Percentiles rank a stretch among this genome's conserved stretches.
phyloP scores from a whole-genome alignment of 2,888 invertebrate genomes.

The Ochropacha duplaris region DNA sequence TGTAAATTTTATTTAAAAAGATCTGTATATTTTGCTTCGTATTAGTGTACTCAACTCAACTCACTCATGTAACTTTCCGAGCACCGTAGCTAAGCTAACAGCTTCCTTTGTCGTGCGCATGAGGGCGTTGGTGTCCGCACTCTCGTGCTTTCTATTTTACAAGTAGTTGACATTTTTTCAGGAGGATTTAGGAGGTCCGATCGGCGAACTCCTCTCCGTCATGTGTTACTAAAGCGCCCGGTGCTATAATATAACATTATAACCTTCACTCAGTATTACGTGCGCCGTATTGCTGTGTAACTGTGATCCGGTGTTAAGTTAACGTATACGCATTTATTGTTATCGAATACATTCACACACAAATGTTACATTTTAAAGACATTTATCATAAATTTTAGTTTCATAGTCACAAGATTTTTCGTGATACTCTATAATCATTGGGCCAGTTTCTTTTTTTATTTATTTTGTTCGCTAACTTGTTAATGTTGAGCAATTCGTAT shows the following conservation, averaged over 20 bases:
- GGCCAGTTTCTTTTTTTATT: conserved; percentile 66
- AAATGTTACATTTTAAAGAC: conserved; percentile 61
- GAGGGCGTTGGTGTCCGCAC: conserved; percentile 51
- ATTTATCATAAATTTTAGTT: conserved; percentile 46
- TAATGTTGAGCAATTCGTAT: conserved; percentile 53
- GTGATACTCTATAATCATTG: conserved; percentile 55
- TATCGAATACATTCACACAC: conserved; percentile 35
- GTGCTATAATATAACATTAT: conserved; percentile 45
- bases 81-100: conserved; percentile 78
- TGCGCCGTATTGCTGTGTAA: conserved; percentile 44
- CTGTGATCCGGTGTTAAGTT: conserved; percentile 53
- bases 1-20: conserved; percentile 64
- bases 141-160: conserved; percentile 50
- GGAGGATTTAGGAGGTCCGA: conserved; percentile 86
- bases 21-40: conserved; percentile 80
- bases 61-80: conserved; percentile 64
- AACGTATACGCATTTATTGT: conserved; percentile 37
- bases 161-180: conserved; percentile 82
- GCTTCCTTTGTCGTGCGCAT: conserved; percentile 62
- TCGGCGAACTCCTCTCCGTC: conserved; percentile 86
- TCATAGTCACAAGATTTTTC: conserved; percentile 20
- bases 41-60: conserved; percentile 43
- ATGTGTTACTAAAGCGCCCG: conserved; percentile 81
- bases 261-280: conserved; percentile 64
- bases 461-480: conserved; percentile 47